These are phyloP conservation scores for Apis laboriosa DNA, from an alignment of 1,140 invertebrate species.

Conservation along the genomic window DNA sequence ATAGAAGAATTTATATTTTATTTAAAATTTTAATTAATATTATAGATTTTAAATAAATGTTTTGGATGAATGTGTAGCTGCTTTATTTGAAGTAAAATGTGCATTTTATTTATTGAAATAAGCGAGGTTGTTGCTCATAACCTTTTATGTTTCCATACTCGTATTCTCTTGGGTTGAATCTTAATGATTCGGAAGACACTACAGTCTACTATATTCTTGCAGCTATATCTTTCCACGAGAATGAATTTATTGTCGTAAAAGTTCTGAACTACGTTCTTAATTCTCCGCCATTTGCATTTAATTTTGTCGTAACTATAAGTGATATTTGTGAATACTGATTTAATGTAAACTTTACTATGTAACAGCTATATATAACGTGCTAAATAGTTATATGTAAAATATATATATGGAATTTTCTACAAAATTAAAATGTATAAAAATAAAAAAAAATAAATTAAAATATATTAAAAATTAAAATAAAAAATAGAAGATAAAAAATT, in stretches of 20 bases:
- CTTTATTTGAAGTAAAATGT: not conserved
- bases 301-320: not conserved
- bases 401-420: no score
- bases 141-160: not conserved
- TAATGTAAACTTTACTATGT: not conserved
- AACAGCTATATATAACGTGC: not conserved
- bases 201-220: not conserved
- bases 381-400: not conserved
- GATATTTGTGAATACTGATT: not conserved
- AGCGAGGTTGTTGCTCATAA: not conserved
- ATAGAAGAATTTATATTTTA: no score
- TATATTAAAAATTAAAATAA: no score
- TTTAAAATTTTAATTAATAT: not conserved
- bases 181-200: not conserved
- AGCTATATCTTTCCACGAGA: not conserved
- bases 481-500: no score
- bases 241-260: not conserved
- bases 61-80: not conserved
- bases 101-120: not conserved
- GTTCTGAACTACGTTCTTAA: not conserved
- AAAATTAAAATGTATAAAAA: no score
- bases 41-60: not conserved
- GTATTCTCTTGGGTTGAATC: not conserved
- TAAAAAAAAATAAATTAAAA: no score
- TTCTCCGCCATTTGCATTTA: not conserved